A percentile compares a stretch with the other conserved stretches of the same genome.
These are phyloP conservation scores for Steatocranus sp. DNA, from an alignment of 2,797 vertebrate genomes.

Conservation along the genomic window DNA sequence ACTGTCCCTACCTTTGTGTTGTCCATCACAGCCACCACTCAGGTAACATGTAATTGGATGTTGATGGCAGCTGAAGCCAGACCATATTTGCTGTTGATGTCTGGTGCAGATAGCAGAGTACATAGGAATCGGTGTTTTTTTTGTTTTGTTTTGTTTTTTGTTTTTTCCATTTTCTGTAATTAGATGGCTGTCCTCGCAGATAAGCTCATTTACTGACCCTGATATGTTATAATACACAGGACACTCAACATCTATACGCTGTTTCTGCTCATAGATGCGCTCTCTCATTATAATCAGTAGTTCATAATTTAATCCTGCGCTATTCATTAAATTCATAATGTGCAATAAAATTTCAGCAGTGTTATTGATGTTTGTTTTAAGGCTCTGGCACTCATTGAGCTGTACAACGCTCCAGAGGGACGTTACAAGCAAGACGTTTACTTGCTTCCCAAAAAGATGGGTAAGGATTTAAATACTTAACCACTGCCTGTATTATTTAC, in stretches of 20 bases:
- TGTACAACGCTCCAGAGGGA: conserved; percentile 93
- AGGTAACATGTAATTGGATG: conserved; percentile 69
- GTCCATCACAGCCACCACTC: conserved; percentile 95
- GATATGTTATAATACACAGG: not conserved
- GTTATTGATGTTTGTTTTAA: conserved; percentile 50
- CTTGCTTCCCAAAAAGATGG: conserved; percentile 96
- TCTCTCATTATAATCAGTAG: not conserved
- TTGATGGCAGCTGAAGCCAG: not conserved
- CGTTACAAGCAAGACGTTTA: conserved; percentile 97
- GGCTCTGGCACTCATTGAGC: conserved; percentile 93
- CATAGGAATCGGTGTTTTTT: not conserved
- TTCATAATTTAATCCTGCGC: not conserved
- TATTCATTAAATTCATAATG: not conserved
- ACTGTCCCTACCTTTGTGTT: conserved; percentile 94
- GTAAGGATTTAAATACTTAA: conserved; percentile 67
- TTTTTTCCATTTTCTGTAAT: not conserved
- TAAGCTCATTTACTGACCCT: not conserved
- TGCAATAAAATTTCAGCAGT: not conserved
- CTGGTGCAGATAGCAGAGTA: not conserved
- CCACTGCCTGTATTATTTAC: not conserved
- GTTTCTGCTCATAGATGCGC: not conserved
- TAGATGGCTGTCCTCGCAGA: not conserved
- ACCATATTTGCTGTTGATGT: not conserved
- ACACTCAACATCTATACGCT: not conserved
- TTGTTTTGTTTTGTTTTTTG: too few species aligned